Percentiles rank a stretch among this genome's conserved stretches.
Evolutionary conservation across 2,888 invertebrate genomes (phyloP).

Genomic region (Caenorhabditis japonica): DNA sequence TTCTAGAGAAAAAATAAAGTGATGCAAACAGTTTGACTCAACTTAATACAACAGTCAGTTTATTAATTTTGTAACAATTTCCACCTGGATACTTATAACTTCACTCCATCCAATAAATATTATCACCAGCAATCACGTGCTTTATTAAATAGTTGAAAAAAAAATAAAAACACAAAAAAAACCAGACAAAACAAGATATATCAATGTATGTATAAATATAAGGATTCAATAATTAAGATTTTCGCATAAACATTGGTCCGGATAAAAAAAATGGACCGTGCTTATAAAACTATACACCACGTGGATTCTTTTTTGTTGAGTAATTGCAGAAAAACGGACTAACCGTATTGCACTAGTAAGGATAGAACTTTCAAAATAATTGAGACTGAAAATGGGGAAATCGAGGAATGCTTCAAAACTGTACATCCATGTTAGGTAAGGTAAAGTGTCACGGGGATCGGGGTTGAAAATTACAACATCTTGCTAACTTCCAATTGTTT

Average conservation of each 20-base stretch:
- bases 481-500: conserved; percentile 73
- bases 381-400: neutral
- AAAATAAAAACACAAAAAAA: too few species aligned
- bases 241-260: conserved; percentile 12
- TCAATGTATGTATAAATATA: too few species aligned
- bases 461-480: conserved; percentile 66
- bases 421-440: conserved; percentile 6
- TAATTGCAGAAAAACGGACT: conserved; percentile 41
- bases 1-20: too few species aligned
- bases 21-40: too few species aligned
- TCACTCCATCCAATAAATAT: too few species aligned
- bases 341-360: conserved; percentile 46
- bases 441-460: conserved; percentile 4
- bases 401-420: conserved; percentile 23
- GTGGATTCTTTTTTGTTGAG: conserved; percentile 14
- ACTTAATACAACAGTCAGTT: too few species aligned
- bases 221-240: neutral
- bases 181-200: too few species aligned
- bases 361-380: neutral
- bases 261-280: conserved; percentile 14
- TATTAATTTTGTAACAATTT: too few species aligned
- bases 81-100: too few species aligned
- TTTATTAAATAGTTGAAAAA: too few species aligned
- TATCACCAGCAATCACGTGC: too few species aligned
- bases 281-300: conserved; percentile 52